These are phyloP conservation scores for Lagria hirta DNA, from an alignment of 2,888 invertebrate species.

Conservation along the genomic window DNA sequence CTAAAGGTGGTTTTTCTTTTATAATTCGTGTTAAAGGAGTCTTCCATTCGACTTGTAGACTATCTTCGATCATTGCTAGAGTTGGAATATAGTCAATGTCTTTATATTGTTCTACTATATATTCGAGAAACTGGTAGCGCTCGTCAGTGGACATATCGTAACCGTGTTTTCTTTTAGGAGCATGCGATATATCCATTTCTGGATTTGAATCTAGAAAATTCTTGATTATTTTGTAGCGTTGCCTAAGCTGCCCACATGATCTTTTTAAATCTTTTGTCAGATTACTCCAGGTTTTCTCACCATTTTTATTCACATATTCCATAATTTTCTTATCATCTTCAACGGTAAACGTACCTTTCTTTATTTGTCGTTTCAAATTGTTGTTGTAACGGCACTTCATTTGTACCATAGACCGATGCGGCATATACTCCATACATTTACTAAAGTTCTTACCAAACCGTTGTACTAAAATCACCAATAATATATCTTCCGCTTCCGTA, in stretches of 20 bases:
- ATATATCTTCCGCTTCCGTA: conserved; percentile 66
- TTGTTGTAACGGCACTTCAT: conserved; percentile 62
- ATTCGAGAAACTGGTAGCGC: conserved; percentile 32
- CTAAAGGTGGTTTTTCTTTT: not conserved
- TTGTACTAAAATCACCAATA: conserved; percentile 62
- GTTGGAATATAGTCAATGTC: conserved; percentile 26
- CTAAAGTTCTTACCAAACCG: conserved; percentile 64
- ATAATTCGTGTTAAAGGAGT: no score
- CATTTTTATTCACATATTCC: conserved; percentile 56
- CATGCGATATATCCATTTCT: conserved; percentile 46
- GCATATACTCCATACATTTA: conserved; percentile 60
- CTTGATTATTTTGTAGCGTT: conserved; percentile 60
- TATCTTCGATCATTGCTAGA: conserved; percentile 25
- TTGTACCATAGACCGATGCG: conserved; percentile 64
- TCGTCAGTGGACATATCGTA: conserved; percentile 16
- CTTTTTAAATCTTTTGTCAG: conserved; percentile 59
- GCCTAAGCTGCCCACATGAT: conserved; percentile 63
- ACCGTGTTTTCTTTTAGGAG: conserved; percentile 50
- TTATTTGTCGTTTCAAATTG: conserved; percentile 46
- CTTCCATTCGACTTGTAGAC: conserved; percentile 15
- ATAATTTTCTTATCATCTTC: conserved; percentile 65
- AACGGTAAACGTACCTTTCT: conserved; percentile 61
- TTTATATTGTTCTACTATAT: conserved; percentile 28
- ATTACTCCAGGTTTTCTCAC: conserved; percentile 56
- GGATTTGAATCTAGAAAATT: conserved; percentile 59